Conservation (phyloP, 2,888 invertebrate species). For the Cremastobaeus sp. region DNA sequence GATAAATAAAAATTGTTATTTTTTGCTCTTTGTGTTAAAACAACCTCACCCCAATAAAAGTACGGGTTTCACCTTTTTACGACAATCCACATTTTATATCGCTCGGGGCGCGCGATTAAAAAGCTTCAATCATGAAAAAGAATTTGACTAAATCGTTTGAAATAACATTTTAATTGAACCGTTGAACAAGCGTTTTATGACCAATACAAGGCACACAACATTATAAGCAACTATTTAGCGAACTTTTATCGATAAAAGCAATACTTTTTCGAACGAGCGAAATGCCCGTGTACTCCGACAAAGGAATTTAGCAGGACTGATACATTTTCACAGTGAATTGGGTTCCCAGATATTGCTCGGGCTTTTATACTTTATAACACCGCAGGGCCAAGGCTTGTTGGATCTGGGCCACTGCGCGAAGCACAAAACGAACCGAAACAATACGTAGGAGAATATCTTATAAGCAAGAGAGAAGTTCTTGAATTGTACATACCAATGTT, state of each 20-base stretch:
- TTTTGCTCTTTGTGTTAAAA: conserved; percentile 8
- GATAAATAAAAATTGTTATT: too few relatives aligned
- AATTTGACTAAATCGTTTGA: conserved; percentile 29
- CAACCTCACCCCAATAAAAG: conserved; percentile 5
- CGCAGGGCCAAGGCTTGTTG: conserved; percentile 69
- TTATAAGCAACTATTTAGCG: conserved; percentile 32
- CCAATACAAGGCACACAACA: conserved; percentile 14
- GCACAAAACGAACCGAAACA: conserved; percentile 68
- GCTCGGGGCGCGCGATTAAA: conserved; percentile 8
- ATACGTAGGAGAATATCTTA: conserved; percentile 60
- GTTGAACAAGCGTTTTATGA: conserved; percentile 10
- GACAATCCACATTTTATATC: conserved; percentile 9
- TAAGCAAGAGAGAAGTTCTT: conserved; percentile 40
- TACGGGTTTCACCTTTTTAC: not conserved
- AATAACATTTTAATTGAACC: conserved; percentile 30
- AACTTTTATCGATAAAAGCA: conserved; percentile 33
- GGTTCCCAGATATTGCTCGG: conserved; percentile 48
- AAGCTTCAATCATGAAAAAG: conserved; percentile 1
- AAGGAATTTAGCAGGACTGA: conserved; percentile 46
- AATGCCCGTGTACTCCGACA: conserved; percentile 36
- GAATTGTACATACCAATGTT: conserved; percentile 43
- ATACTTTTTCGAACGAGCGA: conserved; percentile 39
- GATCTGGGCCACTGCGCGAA: conserved; percentile 69
- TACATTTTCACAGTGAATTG: conserved; percentile 55
- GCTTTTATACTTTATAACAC: conserved; percentile 62